These are phyloP conservation scores for Coptodon rendalli DNA, from an alignment of 2,113 vertebrate genomes.

Conservation along the genomic window DNA sequence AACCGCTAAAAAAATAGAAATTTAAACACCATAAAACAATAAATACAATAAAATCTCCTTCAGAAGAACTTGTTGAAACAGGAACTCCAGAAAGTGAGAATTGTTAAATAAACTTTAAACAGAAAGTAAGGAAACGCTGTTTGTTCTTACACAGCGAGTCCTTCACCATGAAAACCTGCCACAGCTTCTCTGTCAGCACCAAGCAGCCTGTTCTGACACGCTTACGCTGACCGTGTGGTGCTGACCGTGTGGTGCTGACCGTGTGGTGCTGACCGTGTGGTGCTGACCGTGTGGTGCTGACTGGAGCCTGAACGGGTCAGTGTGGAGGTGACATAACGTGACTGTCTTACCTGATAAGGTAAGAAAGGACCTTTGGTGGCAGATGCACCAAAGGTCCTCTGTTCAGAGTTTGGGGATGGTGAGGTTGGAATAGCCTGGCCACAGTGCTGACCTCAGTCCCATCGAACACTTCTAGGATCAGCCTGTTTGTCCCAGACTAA, in stretches of 20 bases:
- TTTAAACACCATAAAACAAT: neutral
- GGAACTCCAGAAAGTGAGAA: neutral
- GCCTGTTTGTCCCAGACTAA: neutral
- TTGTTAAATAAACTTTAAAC: neutral
- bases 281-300: rapidly evolving
- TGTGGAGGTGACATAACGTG: rapidly evolving
- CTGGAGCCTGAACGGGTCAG: neutral
- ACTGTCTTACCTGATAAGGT: neutral
- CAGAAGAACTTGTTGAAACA: rapidly evolving
- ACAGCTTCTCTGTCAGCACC: neutral
- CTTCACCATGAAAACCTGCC: neutral
- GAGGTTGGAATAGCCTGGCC: neutral
- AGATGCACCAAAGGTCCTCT: rapidly evolving
- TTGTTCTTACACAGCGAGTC: rapidly evolving
- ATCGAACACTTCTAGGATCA: rapidly evolving
- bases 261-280: rapidly evolving
- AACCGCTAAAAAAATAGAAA: neutral
- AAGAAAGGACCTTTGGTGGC: neutral
- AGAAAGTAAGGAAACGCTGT: neutral
- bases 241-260: no score
- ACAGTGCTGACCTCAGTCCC: neutral
- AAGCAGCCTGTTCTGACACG: neutral
- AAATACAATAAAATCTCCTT: neutral
- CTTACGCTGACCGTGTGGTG: rapidly evolving
- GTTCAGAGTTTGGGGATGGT: neutral